Evolutionary conservation across 2,888 invertebrate species (phyloP).

Genomic region (Calliphora vomitoria): DNA sequence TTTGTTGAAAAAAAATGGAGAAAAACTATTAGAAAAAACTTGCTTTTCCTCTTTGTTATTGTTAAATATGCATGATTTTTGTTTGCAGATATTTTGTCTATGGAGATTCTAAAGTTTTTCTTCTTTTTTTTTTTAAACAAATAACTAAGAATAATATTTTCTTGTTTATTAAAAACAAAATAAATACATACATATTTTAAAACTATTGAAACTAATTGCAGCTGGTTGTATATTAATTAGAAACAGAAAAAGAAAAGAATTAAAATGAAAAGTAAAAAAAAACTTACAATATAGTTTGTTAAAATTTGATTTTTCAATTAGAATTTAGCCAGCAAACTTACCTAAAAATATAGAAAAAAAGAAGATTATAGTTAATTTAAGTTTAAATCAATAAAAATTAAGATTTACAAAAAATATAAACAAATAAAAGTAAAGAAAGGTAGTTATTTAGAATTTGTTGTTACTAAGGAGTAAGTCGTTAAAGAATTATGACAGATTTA

Average conservation of each 20-base stretch:
- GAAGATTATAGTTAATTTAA: neutral
- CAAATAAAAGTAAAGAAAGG: too few species aligned
- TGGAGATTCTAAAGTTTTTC: too few species aligned
- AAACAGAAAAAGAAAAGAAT: neutral
- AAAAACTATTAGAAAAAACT: neutral
- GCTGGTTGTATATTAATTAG: conserved; percentile 9
- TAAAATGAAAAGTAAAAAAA: too few species aligned
- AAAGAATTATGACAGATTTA: too few species aligned
- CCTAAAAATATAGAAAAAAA: conserved; percentile 42
- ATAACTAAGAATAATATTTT: too few species aligned
- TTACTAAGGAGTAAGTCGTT: too few species aligned
- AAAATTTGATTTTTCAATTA: neutral
- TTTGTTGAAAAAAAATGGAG: too few species aligned
- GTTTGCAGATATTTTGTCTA: neutral
- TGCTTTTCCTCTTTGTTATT: neutral
- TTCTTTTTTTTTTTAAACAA: too few species aligned
- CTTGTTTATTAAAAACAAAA: neutral
- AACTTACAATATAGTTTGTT: too few species aligned
- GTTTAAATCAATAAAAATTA: neutral
- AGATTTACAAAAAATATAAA: too few species aligned
- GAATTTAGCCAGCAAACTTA: conserved; percentile 1
- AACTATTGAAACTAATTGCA: conserved; percentile 19
- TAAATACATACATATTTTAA: neutral
- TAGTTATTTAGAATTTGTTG: neutral
- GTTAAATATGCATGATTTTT: conserved; percentile 19